Evolutionary conservation across 1,140 invertebrate genomes (phyloP), one percentile per base, ranked within the genome.

Genomic region (Eumeta japonica): DNA sequence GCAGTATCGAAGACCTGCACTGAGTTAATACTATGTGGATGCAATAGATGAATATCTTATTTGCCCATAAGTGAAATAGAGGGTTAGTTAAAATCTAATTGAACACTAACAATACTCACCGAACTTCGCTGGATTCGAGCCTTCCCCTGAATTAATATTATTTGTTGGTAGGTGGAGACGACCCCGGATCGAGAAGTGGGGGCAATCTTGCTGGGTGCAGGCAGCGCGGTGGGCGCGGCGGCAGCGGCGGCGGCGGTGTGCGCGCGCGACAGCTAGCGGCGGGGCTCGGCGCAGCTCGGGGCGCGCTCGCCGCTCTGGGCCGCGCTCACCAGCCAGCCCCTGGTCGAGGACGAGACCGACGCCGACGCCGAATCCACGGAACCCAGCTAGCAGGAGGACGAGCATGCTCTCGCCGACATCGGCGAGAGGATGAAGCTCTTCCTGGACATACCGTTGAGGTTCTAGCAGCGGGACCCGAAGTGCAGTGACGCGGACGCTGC

Each of bases 301-400:
- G 75, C 76, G 37, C 81, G 81, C 41, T 79, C 78, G 28, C 83
- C 83, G 20, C 63, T 85, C 28, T 85, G 83, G 83, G 82, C 80
- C 17, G 79, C 82, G 34, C 72, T 84, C 41, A 85, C 83, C 13
- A 80, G 83, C 57, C 81, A 78, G 38, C 81, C 79, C 28, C 62
- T 76, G 1, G 64, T 81, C 38, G 72, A 77, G 3, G 65, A 64
- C 35, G 53, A 52, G 10, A 50, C 54, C 7, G 62, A 63, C 20
- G 55, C 62, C 20, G 66, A 73, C 1, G 65, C 67, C 2, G 63
- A 59, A 10, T 65, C 72, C 18, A 2, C 19, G 2, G 57, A 58
- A 13, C 58, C 60, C 38, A 80, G 77, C 70, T 79, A 79, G 68
- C 78, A 79, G 58, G 62, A 71, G 29, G 52, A 71, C 12, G 70